A percentile compares a stretch with the other conserved stretches of the same genome.
phyloP scores from a whole-genome alignment of 2,888 invertebrate genomes.

The Tromatobia lineatoria region DNA sequence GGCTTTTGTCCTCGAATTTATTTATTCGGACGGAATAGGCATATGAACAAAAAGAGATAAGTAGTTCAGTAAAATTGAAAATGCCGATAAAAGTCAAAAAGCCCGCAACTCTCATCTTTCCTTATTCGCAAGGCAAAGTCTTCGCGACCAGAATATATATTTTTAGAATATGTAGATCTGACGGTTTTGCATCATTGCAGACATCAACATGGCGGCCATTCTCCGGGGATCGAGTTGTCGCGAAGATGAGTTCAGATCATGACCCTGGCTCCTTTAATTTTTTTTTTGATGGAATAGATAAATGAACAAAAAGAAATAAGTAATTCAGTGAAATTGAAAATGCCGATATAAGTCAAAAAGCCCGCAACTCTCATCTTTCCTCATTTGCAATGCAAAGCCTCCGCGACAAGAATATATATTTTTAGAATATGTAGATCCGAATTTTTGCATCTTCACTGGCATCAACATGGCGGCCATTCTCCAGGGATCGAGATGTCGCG shows the following conservation, averaged over 20 bases:
- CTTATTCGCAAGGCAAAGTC: not conserved
- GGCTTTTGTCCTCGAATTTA: no score
- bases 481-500: not conserved
- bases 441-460: not conserved
- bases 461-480: conserved; percentile 27
- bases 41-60: not conserved
- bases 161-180: conserved; percentile 39
- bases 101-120: not conserved
- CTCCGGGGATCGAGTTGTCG: not conserved
- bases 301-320: conserved; percentile 19
- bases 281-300: no score
- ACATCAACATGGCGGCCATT: conserved; percentile 24
- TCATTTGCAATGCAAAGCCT: not conserved
- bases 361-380: not conserved
- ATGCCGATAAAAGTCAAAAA: conserved; percentile 13
- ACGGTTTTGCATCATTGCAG: not conserved
- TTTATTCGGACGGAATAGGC: not conserved
- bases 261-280: not conserved
- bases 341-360: conserved; percentile 19
- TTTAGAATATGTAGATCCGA: conserved; percentile 35
- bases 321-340: conserved; percentile 37
- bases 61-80: conserved; percentile 33
- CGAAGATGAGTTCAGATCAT: conserved; percentile 5
- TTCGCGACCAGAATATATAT: conserved; percentile 10
- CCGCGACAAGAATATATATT: conserved; percentile 11